Conservation (phyloP, 2,113 vertebrate genomes). For the Laticauda laticaudata region DNA sequence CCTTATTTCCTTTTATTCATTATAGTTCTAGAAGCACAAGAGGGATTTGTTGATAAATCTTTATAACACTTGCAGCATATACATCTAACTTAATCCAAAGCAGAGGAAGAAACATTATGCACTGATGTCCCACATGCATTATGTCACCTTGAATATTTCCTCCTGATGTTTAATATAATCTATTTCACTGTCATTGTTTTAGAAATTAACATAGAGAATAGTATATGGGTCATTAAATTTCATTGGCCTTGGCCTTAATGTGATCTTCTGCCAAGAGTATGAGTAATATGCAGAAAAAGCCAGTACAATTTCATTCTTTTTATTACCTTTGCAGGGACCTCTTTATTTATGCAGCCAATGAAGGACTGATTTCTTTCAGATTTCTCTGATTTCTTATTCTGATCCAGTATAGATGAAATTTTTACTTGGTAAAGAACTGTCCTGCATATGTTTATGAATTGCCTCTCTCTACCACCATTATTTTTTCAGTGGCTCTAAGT, state of each 20-base stretch:
- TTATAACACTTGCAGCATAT: slow-evolving; percentile 18
- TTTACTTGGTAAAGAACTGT: background rate
- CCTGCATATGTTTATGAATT: background rate
- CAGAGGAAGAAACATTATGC: slow-evolving; percentile 6
- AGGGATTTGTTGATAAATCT: background rate
- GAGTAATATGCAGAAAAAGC: slow-evolving; percentile 9
- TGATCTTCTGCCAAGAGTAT: background rate
- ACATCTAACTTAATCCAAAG: slow-evolving; percentile 24
- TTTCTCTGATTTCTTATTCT: background rate
- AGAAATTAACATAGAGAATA: slow-evolving; percentile 30
- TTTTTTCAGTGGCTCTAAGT: background rate
- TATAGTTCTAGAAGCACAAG: background rate
- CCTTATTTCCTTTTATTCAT: background rate
- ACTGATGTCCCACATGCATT: slow-evolving; percentile 32
- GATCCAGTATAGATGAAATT: background rate
- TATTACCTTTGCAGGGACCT: background rate
- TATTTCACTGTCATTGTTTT: slow-evolving; percentile 42
- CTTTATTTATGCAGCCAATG: background rate
- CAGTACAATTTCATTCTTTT: background rate
- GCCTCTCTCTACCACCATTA: background rate
- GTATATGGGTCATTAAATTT: slow-evolving; percentile 31
- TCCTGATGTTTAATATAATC: slow-evolving; percentile 49
- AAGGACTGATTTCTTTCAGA: background rate
- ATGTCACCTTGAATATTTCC: slow-evolving; percentile 47
- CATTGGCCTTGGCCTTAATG: slow-evolving; percentile 32